These are phyloP conservation scores for Dioctria linearis DNA, from an alignment of 2,888 invertebrate genomes.

Conservation along the genomic window DNA sequence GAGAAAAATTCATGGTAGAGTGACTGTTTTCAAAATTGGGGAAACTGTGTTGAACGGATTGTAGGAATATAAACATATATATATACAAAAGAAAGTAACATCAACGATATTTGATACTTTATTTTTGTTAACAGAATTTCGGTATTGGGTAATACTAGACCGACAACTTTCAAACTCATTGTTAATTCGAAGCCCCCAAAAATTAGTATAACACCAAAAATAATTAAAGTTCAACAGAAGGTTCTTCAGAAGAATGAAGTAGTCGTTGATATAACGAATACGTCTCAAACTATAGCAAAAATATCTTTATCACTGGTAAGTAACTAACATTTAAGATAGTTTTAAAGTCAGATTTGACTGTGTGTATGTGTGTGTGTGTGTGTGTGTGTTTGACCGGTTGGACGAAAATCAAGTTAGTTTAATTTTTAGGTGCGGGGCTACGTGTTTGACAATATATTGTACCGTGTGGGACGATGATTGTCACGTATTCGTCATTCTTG, in stretches of 20 bases:
- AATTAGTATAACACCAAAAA: conserved; percentile 60
- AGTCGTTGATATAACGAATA: conserved; percentile 65
- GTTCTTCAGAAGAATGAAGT: conserved; percentile 61
- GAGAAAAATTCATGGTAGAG: conserved; percentile 45
- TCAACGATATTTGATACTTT: neutral
- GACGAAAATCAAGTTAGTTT: no score
- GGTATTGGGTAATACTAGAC: conserved; percentile 63
- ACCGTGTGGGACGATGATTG: no score
- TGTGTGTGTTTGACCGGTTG: no score
- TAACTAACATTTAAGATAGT: neutral
- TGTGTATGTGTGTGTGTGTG: no score
- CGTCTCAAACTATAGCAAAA: conserved; percentile 64
- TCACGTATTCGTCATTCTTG: no score
- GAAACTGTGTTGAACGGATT: conserved; percentile 62
- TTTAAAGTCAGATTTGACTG: no score
- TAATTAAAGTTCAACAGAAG: conserved; percentile 58
- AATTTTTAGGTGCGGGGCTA: no score
- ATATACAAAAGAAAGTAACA: no score
- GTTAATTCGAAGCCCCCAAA: conserved; percentile 64
- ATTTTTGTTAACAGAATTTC: conserved; percentile 60
- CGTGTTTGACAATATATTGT: no score
- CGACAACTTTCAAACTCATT: conserved; percentile 63
- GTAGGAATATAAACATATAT: conserved; percentile 57
- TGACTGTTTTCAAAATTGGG: conserved; percentile 63
- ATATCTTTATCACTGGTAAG: conserved; percentile 64